Conservation (phyloP, 2,113 vertebrate genomes). For the Chrysemys picta region DNA sequence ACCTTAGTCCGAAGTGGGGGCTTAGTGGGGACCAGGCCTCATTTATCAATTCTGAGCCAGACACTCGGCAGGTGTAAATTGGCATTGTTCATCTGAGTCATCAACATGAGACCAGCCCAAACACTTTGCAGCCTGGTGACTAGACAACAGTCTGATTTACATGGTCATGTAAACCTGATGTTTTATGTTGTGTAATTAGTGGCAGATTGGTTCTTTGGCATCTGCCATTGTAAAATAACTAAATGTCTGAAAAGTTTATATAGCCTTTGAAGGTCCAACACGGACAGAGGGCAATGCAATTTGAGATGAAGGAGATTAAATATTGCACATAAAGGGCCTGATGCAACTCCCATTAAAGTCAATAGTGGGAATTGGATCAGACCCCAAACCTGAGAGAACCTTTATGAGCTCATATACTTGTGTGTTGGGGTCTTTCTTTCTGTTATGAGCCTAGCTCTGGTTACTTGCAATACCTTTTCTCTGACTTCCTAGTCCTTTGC, state of each 20-base stretch:
- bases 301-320: neutral
- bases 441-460: neutral
- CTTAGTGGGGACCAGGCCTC: no score
- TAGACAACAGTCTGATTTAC: neutral
- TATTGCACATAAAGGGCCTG: rapidly evolving
- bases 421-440: neutral
- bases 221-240: neutral
- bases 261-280: neutral
- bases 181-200: neutral
- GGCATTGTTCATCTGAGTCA: neutral
- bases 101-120: neutral
- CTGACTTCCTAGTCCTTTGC: neutral
- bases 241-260: neutral
- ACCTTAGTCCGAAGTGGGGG: no score
- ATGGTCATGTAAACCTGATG: neutral
- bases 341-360: neutral
- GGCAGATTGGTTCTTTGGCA: neutral
- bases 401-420: neutral
- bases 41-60: neutral
- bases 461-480: neutral
- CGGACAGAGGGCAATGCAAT: neutral
- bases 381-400: neutral
- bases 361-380: neutral
- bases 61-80: neutral
- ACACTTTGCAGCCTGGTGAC: neutral